Conservation (phyloP, 2,888 invertebrate genomes). For the Autographa pulchrina region DNA sequence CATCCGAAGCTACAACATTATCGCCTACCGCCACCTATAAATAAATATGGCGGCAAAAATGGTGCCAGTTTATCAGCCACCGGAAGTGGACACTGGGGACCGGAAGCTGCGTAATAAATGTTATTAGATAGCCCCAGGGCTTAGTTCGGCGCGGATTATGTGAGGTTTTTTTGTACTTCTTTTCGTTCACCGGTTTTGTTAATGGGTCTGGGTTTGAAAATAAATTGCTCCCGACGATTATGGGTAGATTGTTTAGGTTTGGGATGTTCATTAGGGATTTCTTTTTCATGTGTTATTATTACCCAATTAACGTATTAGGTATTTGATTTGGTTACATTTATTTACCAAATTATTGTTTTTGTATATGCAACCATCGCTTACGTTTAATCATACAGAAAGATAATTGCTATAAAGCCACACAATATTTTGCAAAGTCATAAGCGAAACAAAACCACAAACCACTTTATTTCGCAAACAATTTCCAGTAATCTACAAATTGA, state of each 20-base stretch:
- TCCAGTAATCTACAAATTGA: background rate
- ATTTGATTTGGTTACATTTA: too few relatives aligned
- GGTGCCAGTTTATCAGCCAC: slow-evolving; percentile 88
- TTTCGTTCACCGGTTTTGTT: slow-evolving; percentile 83
- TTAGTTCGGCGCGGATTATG: slow-evolving; percentile 83
- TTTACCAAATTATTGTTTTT: too few relatives aligned
- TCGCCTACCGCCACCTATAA: slow-evolving; percentile 85
- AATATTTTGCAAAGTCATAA: background rate
- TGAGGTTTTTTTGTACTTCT: slow-evolving; percentile 81
- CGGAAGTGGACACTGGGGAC: slow-evolving; percentile 89
- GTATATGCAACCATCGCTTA: too few relatives aligned
- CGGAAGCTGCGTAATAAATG: slow-evolving; percentile 87
- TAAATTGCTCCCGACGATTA: slow-evolving; percentile 83
- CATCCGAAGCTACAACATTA: slow-evolving; percentile 82
- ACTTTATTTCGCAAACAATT: slow-evolving; percentile 3
- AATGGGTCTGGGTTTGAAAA: slow-evolving; percentile 86
- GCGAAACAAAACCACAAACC: background rate
- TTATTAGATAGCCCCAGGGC: slow-evolving; percentile 89
- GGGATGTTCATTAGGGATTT: slow-evolving; percentile 27
- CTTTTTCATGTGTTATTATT: slow-evolving; percentile 10
- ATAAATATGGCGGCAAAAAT: slow-evolving; percentile 90
- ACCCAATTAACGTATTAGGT: slow-evolving; percentile 12
- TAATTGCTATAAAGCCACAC: background rate
- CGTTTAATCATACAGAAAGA: background rate
- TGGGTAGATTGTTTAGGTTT: slow-evolving; percentile 59